Evolutionary conservation across 2,113 vertebrate species (phyloP), one percentile per base, ranked within the genome.

Genomic region (Struthio camelus): DNA sequence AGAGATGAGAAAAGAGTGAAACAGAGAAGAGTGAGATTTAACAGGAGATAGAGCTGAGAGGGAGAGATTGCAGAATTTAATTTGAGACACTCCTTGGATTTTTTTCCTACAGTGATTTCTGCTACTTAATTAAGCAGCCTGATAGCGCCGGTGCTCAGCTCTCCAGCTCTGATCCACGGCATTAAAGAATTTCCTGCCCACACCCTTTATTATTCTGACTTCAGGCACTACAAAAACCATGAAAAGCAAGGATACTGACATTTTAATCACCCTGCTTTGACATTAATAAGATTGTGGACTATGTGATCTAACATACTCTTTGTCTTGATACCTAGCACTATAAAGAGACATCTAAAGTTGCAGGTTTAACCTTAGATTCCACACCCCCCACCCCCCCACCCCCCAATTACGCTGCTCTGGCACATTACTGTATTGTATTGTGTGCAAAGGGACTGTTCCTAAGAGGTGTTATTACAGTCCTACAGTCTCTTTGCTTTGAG

Each of bases 241-340:
- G 46, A 85, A 89, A 87, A 95, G 87, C 67, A 71, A 88, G 59
- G 32, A 88, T 90, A 88, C 72, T 88, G 93, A 91, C 76, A 91
- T 95, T 95, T 91, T 94, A 95, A 94, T 95, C 91, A 90, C 54
- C 66, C 46, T 78, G 50, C 71, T 85, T 42, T 53, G 75, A 75
- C 75, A 87, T 83, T 80, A 89, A 67, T 87, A 92, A 94, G 54
- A 95, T 94, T 94, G 91, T 96, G 86, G 78, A 77, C 67, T 85
- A 9, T 8, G 1, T 94, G 87, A 91, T 97, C 81, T 88, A 59
- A 78, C 46, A 59, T 70, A 90, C n/a, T 28, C 71, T 90, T 85
- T 93, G 59, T 78, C 71, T 94, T 91, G 78, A 51, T 95, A 85
- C 32, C 8, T 28, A 32, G 30, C 79, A 79, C 64, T 82, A 80